phyloP scores from a whole-genome alignment of 2,888 invertebrate species.

The Drosophila cyrtoloma region DNA sequence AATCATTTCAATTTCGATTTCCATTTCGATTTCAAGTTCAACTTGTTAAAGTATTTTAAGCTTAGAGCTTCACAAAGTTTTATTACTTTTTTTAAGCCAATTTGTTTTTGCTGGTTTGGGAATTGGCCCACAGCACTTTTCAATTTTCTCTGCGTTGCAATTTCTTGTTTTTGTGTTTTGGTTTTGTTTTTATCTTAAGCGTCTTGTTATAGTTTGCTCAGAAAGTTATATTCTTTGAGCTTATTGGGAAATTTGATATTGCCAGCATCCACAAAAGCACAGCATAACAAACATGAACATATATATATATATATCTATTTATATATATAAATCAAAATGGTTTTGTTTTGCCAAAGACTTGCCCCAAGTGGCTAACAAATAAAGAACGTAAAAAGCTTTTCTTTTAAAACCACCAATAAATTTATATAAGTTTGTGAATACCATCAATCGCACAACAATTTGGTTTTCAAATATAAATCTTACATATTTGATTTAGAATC shows the following conservation, averaged over 20 bases:
- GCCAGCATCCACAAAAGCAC: constrained; percentile 7
- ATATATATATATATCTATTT: constrained; percentile 18
- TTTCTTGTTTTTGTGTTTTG: constrained; percentile 29
- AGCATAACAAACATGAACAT: constrained; percentile 10
- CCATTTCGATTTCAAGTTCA: constrained; percentile 73
- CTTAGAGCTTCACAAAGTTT: constrained; percentile 54
- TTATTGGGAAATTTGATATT: constrained; percentile 34
- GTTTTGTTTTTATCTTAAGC: constrained; percentile 52
- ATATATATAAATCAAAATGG: constrained; percentile 51
- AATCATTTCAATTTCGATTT: constrained; percentile 32
- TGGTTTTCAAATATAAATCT: not conserved
- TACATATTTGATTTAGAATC: not conserved
- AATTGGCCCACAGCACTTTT: constrained; percentile 58
- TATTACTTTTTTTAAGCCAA: constrained; percentile 49
- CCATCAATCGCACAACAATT: not conserved
- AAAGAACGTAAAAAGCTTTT: constrained; percentile 24
- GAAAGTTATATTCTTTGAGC: constrained; percentile 58
- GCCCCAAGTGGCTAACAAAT: constrained; percentile 12
- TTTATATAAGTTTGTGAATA: not conserved
- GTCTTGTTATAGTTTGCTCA: constrained; percentile 65
- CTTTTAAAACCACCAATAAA: not conserved
- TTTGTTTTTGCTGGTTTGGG: constrained; percentile 39
- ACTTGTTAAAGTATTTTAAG: constrained; percentile 53
- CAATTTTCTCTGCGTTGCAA: constrained; percentile 62
- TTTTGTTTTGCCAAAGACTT: constrained; percentile 61